phyloP scores from a whole-genome alignment of 2,113 vertebrate genomes.

The Greenwoodochromis staneri region DNA sequence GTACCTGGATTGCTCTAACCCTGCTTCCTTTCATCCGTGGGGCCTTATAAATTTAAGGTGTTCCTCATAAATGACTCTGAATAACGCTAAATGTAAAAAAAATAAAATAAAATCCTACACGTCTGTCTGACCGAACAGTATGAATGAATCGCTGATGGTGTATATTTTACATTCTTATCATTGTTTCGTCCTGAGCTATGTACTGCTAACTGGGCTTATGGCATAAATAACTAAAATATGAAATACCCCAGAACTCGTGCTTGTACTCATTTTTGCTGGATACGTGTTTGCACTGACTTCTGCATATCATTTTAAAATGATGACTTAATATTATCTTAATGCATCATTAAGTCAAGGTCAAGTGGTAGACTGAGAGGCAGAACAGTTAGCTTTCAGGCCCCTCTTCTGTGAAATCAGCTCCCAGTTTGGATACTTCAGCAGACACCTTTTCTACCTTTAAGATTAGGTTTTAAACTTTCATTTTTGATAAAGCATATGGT shows the following conservation, averaged over 20 bases:
- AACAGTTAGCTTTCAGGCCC: background rate
- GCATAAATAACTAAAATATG: conserved; percentile 17
- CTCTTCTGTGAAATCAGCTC: background rate
- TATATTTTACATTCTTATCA: background rate
- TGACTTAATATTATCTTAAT: background rate
- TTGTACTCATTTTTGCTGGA: background rate
- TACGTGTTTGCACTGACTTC: background rate
- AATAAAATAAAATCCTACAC: fast-evolving
- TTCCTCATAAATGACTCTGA: background rate
- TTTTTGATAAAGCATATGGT: background rate
- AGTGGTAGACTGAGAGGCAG: background rate
- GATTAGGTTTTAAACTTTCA: background rate
- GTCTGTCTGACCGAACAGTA: background rate
- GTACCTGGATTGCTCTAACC: background rate
- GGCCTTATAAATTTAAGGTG: background rate
- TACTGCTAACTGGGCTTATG: background rate
- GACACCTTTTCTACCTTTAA: background rate
- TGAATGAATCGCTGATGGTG: background rate
- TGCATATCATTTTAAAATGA: background rate
- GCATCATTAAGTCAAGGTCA: background rate
- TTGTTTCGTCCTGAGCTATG: background rate
- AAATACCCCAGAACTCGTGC: background rate
- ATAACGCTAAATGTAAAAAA: background rate
- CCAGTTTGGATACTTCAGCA: background rate
- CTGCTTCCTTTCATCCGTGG: background rate